Evolutionary conservation across 2,888 invertebrate genomes (phyloP).

Genomic region (Diarsia mendica): DNA sequence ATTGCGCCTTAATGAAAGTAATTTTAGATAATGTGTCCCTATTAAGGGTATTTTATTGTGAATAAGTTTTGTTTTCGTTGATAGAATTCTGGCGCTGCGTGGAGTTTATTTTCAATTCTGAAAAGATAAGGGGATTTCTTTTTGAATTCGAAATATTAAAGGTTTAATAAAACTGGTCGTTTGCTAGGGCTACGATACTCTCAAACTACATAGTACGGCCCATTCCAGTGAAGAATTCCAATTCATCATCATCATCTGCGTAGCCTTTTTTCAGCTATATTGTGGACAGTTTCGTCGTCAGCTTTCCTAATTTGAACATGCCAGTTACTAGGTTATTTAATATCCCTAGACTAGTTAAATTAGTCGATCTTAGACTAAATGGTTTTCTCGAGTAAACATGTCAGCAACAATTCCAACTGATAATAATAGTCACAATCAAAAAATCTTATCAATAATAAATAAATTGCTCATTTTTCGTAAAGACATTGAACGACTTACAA

Average conservation of each 20-base stretch:
- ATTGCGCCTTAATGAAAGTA: slow-evolving; percentile 50
- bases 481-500: background rate
- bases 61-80: slow-evolving; percentile 39
- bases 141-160: background rate
- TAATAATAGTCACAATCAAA: background rate
- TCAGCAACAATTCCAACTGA: no score
- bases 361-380: no score
- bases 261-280: background rate
- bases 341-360: background rate
- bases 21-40: slow-evolving; percentile 52
- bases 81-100: slow-evolving; percentile 28
- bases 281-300: no score
- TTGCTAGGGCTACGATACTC: background rate
- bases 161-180: background rate
- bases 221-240: background rate
- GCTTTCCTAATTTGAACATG: no score
- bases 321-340: background rate
- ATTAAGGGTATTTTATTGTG: slow-evolving; percentile 47
- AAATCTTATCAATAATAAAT: background rate
- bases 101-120: slow-evolving; percentile 27
- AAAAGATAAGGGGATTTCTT: slow-evolving; percentile 9
- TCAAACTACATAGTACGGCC: no score
- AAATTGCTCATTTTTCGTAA: background rate
- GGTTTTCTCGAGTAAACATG: background rate
- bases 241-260: background rate